These are phyloP conservation scores for Argyrosomus regius DNA, from an alignment of 2,797 vertebrate genomes.

Conservation along the genomic window DNA sequence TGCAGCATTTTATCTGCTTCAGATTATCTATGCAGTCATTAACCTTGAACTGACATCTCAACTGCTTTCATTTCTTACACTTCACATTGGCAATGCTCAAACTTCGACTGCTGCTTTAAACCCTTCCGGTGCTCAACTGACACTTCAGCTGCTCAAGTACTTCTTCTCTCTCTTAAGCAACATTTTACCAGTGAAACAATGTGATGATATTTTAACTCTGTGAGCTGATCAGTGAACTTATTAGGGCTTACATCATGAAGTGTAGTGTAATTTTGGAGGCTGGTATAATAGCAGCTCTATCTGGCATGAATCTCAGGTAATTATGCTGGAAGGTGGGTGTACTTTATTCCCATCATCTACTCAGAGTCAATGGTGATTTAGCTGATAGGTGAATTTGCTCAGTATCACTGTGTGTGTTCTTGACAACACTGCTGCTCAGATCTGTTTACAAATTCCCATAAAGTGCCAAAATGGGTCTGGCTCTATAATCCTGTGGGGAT, in stretches of 20 bases:
- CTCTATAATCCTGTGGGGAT: conserved; percentile 51
- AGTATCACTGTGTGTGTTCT: conserved; percentile 16
- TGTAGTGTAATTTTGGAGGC: background rate
- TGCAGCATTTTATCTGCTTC: too few relatives aligned
- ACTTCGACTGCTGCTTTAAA: background rate
- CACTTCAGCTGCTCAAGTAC: background rate
- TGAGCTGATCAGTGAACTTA: background rate
- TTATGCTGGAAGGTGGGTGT: background rate
- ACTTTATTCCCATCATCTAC: conserved; percentile 18
- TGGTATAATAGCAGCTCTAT: background rate
- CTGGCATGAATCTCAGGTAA: conserved; percentile 10
- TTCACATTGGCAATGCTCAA: background rate
- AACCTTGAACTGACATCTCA: background rate
- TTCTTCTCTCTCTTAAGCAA: background rate
- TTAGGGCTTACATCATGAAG: background rate
- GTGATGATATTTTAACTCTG: background rate
- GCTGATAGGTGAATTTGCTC: conserved; percentile 16
- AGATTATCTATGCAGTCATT: background rate
- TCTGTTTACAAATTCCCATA: conserved; percentile 66
- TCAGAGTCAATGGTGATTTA: conserved; percentile 29
- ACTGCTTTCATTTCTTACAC: background rate
- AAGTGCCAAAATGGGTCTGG: conserved; percentile 48
- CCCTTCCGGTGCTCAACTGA: background rate
- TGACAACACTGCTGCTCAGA: conserved; percentile 28
- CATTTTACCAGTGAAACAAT: background rate